Evolutionary conservation across 53 echinoderm and acorn worm genomes (phyloP), one percentile per base, ranked within the genome.

Genomic region (Holothuria scabra): DNA sequence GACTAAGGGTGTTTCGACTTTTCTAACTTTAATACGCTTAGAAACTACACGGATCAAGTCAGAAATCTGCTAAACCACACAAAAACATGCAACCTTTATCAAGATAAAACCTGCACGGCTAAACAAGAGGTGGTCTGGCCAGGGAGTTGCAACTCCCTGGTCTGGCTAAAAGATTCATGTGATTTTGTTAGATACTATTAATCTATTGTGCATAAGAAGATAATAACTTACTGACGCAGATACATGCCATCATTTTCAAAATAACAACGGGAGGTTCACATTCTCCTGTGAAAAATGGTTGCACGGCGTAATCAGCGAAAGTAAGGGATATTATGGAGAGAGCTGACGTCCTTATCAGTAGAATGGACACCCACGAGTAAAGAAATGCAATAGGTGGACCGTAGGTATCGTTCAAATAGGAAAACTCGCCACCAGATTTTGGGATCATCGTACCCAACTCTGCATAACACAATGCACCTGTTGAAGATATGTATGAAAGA

Each of bases 361-460:
- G 63, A 37, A 87, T 86, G 1, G 91, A 89, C 32, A 93, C 85
- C 96, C 96, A 95, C 19, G 96, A 74, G 19, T 71, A 88, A 0
- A 95, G 60, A 84, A 93, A 95, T 8, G 87, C 96, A 7, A 89
- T 19, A 1, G 85, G 70, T 2, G 89, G 66, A 48, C 96, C 96
- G 44, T 90, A 89, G 37, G 90, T 88, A 16, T 89, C 87, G 49
- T 82, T 59, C 8, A 93, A 66, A 81, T 93, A 93, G 20, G 87
- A 83, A 69, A 87, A 93, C 37, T 95, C 96, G 21, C 89, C 93
- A 0, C 93, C 96, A 13, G 96, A 95, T 56, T 93, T 93, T 13
- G 96, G 96, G 22, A 95, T 95, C 12, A 95, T 62, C 1, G 91
- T 93, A 35, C 95, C 92, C 4, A 92, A 72, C 79, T 95, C 95